phyloP scores from a whole-genome alignment of 1,140 invertebrate genomes.

The Drosophila prosaltans region DNA sequence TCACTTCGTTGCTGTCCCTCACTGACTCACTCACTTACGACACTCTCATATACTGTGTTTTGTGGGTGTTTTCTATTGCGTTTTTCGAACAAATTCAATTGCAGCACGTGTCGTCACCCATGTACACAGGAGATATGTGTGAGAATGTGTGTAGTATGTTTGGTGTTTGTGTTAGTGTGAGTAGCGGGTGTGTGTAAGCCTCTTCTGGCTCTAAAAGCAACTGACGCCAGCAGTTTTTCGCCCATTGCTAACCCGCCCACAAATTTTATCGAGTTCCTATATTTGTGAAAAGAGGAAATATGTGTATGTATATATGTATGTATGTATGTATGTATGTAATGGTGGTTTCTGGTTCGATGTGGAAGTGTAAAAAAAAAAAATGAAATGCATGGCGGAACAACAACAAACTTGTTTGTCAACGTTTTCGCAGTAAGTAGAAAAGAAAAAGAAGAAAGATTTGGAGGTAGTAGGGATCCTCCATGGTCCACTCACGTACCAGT shows the following conservation, averaged over 20 bases:
- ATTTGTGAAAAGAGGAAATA: slow-evolving; percentile 74
- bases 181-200: slow-evolving; percentile 14
- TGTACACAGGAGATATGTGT: slow-evolving; percentile 45
- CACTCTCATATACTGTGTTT: slow-evolving; percentile 23
- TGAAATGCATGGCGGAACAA: slow-evolving; percentile 73
- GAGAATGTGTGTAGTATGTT: slow-evolving; percentile 10
- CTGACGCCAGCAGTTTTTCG: slow-evolving; percentile 75
- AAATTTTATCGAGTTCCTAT: slow-evolving; percentile 62
- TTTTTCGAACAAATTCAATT: slow-evolving; percentile 78
- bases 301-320: slow-evolving; percentile 11
- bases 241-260: slow-evolving; percentile 43
- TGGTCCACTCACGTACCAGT: slow-evolving; percentile 59
- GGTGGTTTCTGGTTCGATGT: slow-evolving; percentile 5
- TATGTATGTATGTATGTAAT: background rate
- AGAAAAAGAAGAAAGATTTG: background rate
- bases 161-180: slow-evolving; percentile 14
- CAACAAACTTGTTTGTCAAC: slow-evolving; percentile 78
- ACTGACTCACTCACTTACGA: background rate
- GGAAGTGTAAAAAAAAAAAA: slow-evolving; percentile 60
- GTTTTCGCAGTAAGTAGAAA: slow-evolving; percentile 19
- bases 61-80: slow-evolving; percentile 76
- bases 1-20: slow-evolving; percentile 19
- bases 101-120: slow-evolving; percentile 74
- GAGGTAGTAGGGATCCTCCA: background rate
- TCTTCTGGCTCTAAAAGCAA: slow-evolving; percentile 60